A percentile compares a stretch with the other conserved stretches of the same genome.
phyloP scores from a whole-genome alignment of 2,113 vertebrate genomes.

The Ardeotis arabs region DNA sequence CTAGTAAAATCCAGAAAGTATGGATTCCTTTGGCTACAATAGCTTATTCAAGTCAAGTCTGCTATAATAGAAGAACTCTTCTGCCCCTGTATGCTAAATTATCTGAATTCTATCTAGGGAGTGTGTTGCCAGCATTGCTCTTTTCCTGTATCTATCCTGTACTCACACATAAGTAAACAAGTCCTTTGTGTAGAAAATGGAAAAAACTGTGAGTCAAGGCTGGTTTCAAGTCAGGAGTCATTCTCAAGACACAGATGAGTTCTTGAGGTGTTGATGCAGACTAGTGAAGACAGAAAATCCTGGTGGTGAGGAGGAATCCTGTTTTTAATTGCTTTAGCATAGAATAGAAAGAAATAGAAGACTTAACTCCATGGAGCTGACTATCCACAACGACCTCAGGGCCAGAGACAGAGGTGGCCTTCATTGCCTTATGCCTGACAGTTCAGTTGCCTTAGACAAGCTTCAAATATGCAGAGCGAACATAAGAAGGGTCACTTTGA shows the following conservation, averaged over 20 bases:
- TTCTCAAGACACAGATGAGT: background rate
- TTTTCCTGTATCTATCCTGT: background rate
- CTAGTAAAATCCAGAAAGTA: background rate
- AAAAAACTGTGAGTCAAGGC: background rate
- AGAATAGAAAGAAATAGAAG: background rate
- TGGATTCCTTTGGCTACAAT: background rate
- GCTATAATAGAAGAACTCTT: background rate
- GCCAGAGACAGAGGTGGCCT: background rate
- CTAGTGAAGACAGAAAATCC: background rate
- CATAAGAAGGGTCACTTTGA: background rate
- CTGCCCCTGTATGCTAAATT: background rate
- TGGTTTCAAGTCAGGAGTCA: background rate
- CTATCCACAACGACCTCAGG: rapidly evolving
- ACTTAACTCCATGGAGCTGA: background rate
- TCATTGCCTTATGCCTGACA: background rate
- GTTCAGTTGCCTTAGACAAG: background rate
- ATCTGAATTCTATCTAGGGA: background rate
- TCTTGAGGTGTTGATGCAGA: background rate
- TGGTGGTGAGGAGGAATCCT: background rate
- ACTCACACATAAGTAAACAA: rapidly evolving
- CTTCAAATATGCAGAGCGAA: background rate
- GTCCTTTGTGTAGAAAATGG: background rate
- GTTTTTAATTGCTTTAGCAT: background rate
- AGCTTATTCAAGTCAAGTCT: background rate
- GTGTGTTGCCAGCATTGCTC: background rate